Percentiles rank a stretch among this genome's conserved stretches.
Evolutionary conservation across 2,797 vertebrate genomes (phyloP).

Genomic region (Phalanger gymnotis): DNA sequence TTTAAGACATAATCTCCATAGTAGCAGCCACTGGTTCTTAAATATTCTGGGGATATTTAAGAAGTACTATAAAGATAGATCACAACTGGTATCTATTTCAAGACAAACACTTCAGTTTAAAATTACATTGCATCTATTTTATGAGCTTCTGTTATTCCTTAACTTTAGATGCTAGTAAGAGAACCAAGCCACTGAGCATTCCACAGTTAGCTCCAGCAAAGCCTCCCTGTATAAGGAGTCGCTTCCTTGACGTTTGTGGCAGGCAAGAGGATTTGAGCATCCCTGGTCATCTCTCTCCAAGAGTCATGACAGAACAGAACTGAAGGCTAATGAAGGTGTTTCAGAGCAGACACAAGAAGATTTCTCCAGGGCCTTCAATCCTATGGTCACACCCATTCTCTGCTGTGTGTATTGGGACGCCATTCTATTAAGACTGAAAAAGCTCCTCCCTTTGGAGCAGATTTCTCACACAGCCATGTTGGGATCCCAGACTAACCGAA

Average conservation of each 20-base stretch:
- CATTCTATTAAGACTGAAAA: conserved; percentile 11
- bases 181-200: not conserved
- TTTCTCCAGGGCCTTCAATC: not conserved
- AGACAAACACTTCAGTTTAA: not conserved
- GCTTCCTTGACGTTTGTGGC: not conserved
- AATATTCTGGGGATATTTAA: too few relatives aligned
- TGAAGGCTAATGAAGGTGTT: conserved; percentile 7
- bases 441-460: not conserved
- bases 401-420: conserved; percentile 13
- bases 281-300: not conserved
- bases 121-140: not conserved
- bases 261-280: not conserved
- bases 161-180: not conserved
- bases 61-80: not conserved
- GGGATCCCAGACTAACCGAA: not conserved
- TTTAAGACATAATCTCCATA: not conserved
- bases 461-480: not conserved
- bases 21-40: not conserved
- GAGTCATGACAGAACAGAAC: not conserved
- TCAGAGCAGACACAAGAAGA: not conserved
- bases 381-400: conserved; percentile 31
- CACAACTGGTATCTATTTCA: not conserved
- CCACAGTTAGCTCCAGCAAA: not conserved
- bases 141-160: not conserved
- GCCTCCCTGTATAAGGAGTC: not conserved